Base-by-base conservation (phyloP, 2,113 vertebrate genomes). In the Pluvialis apricaria region DNA sequence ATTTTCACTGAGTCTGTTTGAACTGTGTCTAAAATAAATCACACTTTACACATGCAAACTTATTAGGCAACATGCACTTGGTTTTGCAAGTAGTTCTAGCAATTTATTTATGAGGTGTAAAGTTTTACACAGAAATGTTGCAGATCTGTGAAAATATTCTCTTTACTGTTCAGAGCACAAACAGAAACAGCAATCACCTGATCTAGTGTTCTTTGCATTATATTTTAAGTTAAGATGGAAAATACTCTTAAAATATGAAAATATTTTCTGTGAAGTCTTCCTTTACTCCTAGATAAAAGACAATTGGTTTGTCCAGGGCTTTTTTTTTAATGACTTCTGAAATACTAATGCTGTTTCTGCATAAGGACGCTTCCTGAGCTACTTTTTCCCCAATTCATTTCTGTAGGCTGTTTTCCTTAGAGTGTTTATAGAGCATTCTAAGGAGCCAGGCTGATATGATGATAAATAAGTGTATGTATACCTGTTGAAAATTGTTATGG, bases 21-120 rank as follows among this genome's bases (percentile, higher is more conserved):
- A 91, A 82, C 61, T 78, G 19, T 26, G 6, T 78, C 38, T 82
- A 75, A 49, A 82, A 65, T 94, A 96, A 88, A 96, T 85, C 70
- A 68, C 65, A 82, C 28, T 84, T 82, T 64, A 73, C 15, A 78
- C 76, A 18, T 26, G 32, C n/a, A 85, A 49, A 60, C 12, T 64
- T 73, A 54, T 28, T 82, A 91, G 80, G 70, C 25, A 93, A 82
- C 32, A 61, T 31, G 19, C 15, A 65, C 29, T 70, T 61, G 22
- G 9, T 80, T 96, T 88, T 82, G 64, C 34, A 88, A 85, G 45
- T 73, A 91, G n/a, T 73, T 64, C 32, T 91, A 78, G 32, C 49
- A 82, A 93, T 78, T 88, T 78, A 73, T 93, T 91, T 91, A 73
- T 85, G 75, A 93, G 42, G 60, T 75, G 55, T 42, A 65, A 91